These are phyloP conservation scores for Amphiprion ocellaris DNA, from an alignment of 2,113 vertebrate genomes.

Conservation along the genomic window DNA sequence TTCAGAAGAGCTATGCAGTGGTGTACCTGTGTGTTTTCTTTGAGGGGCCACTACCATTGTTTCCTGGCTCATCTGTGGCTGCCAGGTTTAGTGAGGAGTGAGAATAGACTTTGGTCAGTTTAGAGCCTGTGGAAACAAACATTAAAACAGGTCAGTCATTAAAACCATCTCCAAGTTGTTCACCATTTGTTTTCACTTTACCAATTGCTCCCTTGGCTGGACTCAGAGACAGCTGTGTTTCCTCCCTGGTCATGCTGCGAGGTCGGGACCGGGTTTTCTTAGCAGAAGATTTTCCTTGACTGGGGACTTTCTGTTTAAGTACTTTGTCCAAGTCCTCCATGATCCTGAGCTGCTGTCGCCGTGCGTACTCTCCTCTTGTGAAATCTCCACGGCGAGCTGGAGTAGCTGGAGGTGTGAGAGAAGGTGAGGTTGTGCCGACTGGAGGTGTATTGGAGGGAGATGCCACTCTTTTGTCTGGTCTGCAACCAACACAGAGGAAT, in stretches of 20 bases:
- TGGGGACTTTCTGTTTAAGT: conserved; percentile 56
- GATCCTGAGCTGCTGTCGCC: conserved; percentile 87
- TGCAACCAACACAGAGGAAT: conserved; percentile 20
- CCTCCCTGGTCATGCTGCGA: conserved; percentile 88
- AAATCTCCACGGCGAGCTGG: conserved; percentile 86
- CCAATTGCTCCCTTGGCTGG: conserved; percentile 83
- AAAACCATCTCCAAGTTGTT: background rate
- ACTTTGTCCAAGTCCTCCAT: conserved; percentile 76
- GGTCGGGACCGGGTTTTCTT: conserved; percentile 79
- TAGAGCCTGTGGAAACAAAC: conserved; percentile 80
- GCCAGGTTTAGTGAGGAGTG: conserved; percentile 90
- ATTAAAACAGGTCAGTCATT: background rate
- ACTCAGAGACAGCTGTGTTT: conserved; percentile 86
- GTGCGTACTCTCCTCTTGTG: conserved; percentile 86
- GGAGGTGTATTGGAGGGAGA: conserved; percentile 76
- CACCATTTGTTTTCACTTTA: conserved; percentile 2
- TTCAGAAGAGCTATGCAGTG: background rate
- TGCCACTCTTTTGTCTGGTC: conserved; percentile 52
- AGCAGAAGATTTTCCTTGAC: conserved; percentile 56
- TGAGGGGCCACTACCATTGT: conserved; percentile 48
- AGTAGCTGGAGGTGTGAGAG: conserved; percentile 81
- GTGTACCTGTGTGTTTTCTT: conserved; percentile 80
- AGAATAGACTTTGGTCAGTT: conserved; percentile 79
- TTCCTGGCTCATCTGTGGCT: conserved; percentile 80
- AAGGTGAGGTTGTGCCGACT: conserved; percentile 61